Conservation (phyloP, 2,888 invertebrate genomes). For the Oligia strigilis region DNA sequence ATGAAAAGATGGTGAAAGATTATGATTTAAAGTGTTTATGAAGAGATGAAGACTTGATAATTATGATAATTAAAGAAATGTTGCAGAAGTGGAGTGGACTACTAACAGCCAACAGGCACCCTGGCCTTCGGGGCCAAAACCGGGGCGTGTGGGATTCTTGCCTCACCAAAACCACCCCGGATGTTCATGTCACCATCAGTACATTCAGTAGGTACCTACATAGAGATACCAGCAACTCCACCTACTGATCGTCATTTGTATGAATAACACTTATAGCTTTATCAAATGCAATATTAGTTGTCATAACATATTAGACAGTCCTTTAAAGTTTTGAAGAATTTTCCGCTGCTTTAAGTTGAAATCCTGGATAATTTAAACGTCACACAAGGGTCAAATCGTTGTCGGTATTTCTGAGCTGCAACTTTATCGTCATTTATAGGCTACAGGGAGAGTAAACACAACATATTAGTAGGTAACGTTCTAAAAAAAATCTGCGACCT, state of each 20-base stretch:
- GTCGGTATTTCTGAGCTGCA: not conserved
- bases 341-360: not conserved
- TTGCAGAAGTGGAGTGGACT: not conserved
- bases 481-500: constrained; percentile 1
- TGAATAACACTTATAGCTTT: not conserved
- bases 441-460: constrained; percentile 10
- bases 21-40: constrained; percentile 25
- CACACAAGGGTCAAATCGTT: not conserved
- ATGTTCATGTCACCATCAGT: not conserved
- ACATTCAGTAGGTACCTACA: not conserved
- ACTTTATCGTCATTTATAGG: not conserved
- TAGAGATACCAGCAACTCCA: not conserved
- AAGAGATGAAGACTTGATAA: not conserved
- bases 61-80: not conserved
- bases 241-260: not conserved
- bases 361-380: not conserved
- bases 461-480: not conserved
- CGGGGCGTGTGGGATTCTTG: not conserved
- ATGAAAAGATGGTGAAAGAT: constrained; percentile 8
- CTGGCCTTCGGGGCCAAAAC: not conserved
- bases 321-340: not conserved
- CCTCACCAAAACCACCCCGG: not conserved
- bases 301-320: too few relatives aligned
- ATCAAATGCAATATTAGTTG: not conserved
- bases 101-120: not conserved